Base-by-base conservation (phyloP, 2,888 invertebrate species). In the Eristalinus sepulchralis region DNA sequence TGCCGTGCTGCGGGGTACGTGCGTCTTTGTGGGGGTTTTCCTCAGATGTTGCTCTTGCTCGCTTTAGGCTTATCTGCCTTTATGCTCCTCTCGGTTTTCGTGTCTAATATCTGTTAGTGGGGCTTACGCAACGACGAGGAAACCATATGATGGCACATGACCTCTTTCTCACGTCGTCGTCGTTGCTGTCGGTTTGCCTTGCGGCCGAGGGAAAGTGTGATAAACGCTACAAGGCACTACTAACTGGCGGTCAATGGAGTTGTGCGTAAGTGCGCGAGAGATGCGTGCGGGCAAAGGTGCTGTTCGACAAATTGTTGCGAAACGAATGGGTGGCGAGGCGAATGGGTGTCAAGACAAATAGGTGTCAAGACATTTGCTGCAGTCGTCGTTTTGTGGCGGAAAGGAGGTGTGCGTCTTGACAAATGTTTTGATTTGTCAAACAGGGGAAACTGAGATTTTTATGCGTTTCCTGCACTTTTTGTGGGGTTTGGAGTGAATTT, bases 71-170 rank as follows among this genome's bases (percentile, higher is more conserved):
- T 47, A 47, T 34, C 31, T 34, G 24, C 17, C 33, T 57, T 11
- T 36, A 31, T 68, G 55, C 63, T 73, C 63, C 63, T 78, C 72
- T 83, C 78, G 63, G 27, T 22, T 59, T 39, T 20, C 57, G 39
- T 67, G 77, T 64, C 79, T 83, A 83, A 79, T 83, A 79, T 79
- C 79, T 83, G 79, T 79, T 83, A 83, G 73, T 75, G 73, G 57
- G 79, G 73, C 79, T 83, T 83, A 79, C 60, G 60, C 70, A 83
- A 83, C 68, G 59, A 75, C 33, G 47, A 72, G 83, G 83, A 83
- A 83, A 79, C 83, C 73, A 70, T 79, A 75, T 79, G 83, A 83
- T 83, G 70, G 79, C 36, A 83, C 83, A 83, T 83, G 83, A 83
- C 83, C 83, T 75, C 83, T 79, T 83, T 83, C 79, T 83, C 68